These are phyloP conservation scores for Calyptomena viridis DNA, from an alignment of 2,113 vertebrate genomes.

Conservation along the genomic window DNA sequence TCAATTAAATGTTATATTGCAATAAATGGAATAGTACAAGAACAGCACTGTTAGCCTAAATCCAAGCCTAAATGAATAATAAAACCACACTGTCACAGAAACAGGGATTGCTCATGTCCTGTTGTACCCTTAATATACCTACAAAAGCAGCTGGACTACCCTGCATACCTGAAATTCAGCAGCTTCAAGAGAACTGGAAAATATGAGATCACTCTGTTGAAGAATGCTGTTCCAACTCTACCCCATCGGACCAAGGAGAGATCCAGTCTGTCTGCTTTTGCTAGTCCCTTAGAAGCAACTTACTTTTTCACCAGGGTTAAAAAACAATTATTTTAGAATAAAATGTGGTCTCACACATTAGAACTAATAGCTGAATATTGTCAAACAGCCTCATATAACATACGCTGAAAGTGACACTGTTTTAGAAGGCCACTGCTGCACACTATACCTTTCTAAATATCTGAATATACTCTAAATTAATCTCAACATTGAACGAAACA, in stretches of 20 bases:
- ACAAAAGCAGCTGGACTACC: neutral
- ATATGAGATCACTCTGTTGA: neutral
- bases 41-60: neutral
- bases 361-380: neutral
- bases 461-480: neutral
- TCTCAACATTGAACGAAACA: neutral
- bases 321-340: neutral
- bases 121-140: neutral
- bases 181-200: neutral
- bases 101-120: neutral
- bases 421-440: neutral
- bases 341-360: neutral
- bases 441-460: neutral
- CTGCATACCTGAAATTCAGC: neutral
- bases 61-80: neutral
- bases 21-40: neutral
- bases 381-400: neutral
- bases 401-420: neutral
- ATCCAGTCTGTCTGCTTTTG: neutral
- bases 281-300: neutral
- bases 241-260: rapidly evolving
- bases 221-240: neutral
- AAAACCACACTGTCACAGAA: neutral
- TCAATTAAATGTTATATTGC: neutral
- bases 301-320: neutral